Conservation (phyloP, 92 coral and sea anemone genomes). For the Bergia puertoricense region DNA sequence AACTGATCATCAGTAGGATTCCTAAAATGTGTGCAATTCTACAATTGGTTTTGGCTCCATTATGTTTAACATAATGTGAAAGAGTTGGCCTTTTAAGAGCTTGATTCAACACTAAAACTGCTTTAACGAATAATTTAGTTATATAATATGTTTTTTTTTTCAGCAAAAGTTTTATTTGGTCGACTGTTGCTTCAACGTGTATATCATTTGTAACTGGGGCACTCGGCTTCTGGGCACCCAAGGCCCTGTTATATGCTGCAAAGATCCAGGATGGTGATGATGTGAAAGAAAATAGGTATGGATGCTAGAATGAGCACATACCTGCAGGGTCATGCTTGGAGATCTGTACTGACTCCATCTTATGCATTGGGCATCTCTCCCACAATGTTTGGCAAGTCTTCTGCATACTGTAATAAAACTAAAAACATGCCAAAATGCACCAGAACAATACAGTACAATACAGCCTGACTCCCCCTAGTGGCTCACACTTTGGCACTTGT, state of each 20-base stretch:
- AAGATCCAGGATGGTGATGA: constrained; percentile 60
- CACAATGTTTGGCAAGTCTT: too few species aligned
- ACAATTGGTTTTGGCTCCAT: too few species aligned
- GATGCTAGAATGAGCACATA: neutral
- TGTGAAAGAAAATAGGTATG: constrained; percentile 64
- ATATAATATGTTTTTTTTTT: neutral
- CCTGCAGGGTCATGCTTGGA: neutral
- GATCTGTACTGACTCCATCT: neutral
- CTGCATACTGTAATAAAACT: too few species aligned
- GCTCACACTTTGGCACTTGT: too few species aligned
- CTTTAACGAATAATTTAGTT: neutral
- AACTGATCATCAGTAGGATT: too few species aligned
- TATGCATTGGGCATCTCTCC: neutral
- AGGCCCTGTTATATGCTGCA: constrained; percentile 79
- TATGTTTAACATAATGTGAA: neutral
- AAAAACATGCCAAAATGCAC: too few species aligned
- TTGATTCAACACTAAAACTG: neutral
- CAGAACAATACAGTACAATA: too few species aligned
- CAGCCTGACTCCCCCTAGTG: too few species aligned
- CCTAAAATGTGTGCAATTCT: too few species aligned
- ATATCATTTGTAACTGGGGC: constrained; percentile 98
- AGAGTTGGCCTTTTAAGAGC: neutral
- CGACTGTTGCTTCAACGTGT: constrained; percentile 83
- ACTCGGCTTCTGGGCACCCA: constrained; percentile 97
- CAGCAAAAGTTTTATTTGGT: constrained; percentile 94